Evolutionary conservation across 1,140 invertebrate genomes (phyloP).

Genomic region (Bombyx mandarina): DNA sequence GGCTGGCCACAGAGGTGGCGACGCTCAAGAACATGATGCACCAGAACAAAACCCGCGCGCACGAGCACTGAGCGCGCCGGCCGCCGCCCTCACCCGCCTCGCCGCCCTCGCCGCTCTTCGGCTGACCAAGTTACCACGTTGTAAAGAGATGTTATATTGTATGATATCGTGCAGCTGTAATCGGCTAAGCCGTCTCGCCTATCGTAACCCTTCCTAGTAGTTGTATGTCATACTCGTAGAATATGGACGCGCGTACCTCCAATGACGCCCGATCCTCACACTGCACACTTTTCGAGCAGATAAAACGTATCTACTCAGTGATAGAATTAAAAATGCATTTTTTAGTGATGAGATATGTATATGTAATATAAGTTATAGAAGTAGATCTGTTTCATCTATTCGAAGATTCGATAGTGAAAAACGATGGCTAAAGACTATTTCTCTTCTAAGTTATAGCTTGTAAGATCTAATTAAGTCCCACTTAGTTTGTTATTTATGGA

Average conservation of each 20-base stretch:
- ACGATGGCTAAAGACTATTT: slow-evolving; percentile 67
- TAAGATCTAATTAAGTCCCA: slow-evolving; percentile 59
- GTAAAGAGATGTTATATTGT: slow-evolving; percentile 64
- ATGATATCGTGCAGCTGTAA: slow-evolving; percentile 63
- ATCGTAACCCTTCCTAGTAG: slow-evolving; percentile 66
- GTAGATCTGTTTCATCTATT: slow-evolving; percentile 71
- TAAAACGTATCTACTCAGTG: slow-evolving; percentile 67
- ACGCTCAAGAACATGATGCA: slow-evolving; percentile 84
- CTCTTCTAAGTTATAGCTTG: slow-evolving; percentile 42
- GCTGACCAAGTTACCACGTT: slow-evolving; percentile 64
- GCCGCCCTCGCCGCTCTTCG: slow-evolving; percentile 38
- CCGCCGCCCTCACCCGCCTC: slow-evolving; percentile 17
- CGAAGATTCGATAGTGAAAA: slow-evolving; percentile 64
- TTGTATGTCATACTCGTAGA: slow-evolving; percentile 35
- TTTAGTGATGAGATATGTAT: slow-evolving; percentile 64
- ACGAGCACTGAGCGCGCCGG: slow-evolving; percentile 52
- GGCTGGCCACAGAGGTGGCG: slow-evolving; percentile 93
- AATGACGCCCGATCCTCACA: too few relatives aligned
- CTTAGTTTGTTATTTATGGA: slow-evolving; percentile 66
- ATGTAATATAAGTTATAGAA: slow-evolving; percentile 52
- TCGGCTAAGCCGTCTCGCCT: slow-evolving; percentile 59
- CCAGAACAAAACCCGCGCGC: slow-evolving; percentile 62
- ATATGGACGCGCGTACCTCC: not conserved
- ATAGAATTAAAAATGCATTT: slow-evolving; percentile 66
- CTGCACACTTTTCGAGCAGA: slow-evolving; percentile 24